phyloP scores from a whole-genome alignment of 2,888 invertebrate genomes.

The Nysson spinosus region DNA sequence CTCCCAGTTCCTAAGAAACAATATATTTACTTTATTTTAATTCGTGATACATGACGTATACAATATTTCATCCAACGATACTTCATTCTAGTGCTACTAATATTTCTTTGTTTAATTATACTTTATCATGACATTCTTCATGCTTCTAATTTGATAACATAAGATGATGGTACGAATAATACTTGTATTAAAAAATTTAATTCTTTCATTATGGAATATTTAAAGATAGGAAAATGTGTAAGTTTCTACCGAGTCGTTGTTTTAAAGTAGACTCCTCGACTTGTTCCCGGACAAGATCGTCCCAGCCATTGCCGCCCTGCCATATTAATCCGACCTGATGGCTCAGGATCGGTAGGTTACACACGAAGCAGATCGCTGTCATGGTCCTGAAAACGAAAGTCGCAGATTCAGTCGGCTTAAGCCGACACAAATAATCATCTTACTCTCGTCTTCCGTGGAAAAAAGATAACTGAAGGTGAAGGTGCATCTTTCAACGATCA shows the following conservation, averaged over 20 bases:
- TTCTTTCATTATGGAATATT: neutral
- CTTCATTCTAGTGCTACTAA: no score
- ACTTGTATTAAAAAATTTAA: neutral
- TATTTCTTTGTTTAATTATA: no score
- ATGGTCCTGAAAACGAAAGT: constrained; percentile 84
- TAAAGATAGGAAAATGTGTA: neutral
- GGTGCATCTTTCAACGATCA: constrained; percentile 66
- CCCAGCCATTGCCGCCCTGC: constrained; percentile 97
- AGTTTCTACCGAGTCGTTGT: constrained; percentile 84
- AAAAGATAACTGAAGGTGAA: constrained; percentile 48
- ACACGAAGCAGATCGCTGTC: constrained; percentile 97
- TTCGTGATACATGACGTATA: neutral
- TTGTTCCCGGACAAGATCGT: constrained; percentile 92
- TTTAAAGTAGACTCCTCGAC: constrained; percentile 91
- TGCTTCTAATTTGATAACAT: no score
- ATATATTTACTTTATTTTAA: neutral
- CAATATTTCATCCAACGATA: no score
- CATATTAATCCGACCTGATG: constrained; percentile 96
- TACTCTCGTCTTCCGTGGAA: constrained; percentile 7
- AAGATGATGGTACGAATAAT: neutral
- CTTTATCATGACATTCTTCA: no score
- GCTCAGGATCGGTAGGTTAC: constrained; percentile 95
- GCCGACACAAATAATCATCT: constrained; percentile 32
- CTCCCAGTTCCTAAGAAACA: constrained; percentile 80
- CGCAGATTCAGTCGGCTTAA: constrained; percentile 28